Base-by-base conservation (phyloP, 2,888 invertebrate species). In the Bhutanitis thaidina region DNA sequence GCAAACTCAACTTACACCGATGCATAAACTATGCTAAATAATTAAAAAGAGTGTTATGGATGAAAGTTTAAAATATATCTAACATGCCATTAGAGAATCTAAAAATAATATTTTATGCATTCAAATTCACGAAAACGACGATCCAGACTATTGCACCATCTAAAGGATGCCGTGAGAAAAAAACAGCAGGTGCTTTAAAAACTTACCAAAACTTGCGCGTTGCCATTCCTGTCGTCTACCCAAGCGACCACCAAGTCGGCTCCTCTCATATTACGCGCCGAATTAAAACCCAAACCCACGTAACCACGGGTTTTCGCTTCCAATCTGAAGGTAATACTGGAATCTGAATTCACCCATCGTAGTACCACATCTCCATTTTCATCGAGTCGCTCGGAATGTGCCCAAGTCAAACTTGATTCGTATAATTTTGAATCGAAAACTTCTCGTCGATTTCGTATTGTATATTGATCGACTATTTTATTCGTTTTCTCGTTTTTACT, bases 221-320 rank as follows among this genome's bases (percentile, higher is more conserved):
- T 85, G 63, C 85, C 87, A 68, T 82, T 87, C 68, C 80, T 80
- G 74, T 94, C 93, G 85, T 95, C 94, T 62, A 97, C 94, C 97
- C 97, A 97, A 54, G 95, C 96, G 74, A 97, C 93, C 62, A 96
- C 93, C 85, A 97, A 93, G 91, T 97, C 97, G 53, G 96, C 93
- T 40, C 95, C 95, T 69, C 93, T 91, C 92, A 95, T 93, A 61
- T 93, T 92, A 57, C 95, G 95, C 71, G 93, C 94, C 49, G 92
- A 92, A 61, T 96, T 96, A 80, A 97, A 95, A 53, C 97, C 97
- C 67, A 97, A 92, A 36, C 95, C 96, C 57, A 97, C 93, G 80
- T 96, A 97, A 62, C 97, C 97, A 67, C 92, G 91, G 55, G 96
- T 96, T 82, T 92, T 92, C 73, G 95, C 96, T 83, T 95, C 95